Conservation (phyloP, 1,140 invertebrate genomes). For the Dryas iulia region DNA sequence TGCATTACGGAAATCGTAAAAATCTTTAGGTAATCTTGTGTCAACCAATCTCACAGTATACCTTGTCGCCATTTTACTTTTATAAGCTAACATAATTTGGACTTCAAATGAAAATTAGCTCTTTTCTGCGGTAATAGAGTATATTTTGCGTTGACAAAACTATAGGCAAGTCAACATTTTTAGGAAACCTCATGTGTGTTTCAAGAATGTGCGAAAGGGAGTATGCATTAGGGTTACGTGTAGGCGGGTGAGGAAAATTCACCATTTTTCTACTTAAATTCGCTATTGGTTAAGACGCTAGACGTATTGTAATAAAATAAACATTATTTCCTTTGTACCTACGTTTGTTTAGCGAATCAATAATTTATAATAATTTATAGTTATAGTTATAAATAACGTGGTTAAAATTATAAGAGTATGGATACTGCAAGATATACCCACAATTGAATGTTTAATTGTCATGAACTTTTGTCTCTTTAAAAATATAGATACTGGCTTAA, state of each 20-base stretch:
- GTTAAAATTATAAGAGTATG: no score
- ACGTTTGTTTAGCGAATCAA: background rate
- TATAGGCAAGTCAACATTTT: background rate
- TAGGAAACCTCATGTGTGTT: slow-evolving; percentile 33
- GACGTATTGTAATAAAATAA: background rate
- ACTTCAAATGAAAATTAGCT: slow-evolving; percentile 6
- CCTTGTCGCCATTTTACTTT: slow-evolving; percentile 15
- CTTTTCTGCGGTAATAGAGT: background rate
- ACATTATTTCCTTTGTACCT: background rate
- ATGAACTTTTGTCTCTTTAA: no score
- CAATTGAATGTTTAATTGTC: no score
- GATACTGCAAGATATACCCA: no score
- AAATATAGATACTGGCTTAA: no score
- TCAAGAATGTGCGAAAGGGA: slow-evolving; percentile 41
- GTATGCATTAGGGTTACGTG: slow-evolving; percentile 37
- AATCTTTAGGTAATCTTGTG: slow-evolving; percentile 34
- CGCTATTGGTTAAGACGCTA: slow-evolving; percentile 49
- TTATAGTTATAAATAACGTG: no score
- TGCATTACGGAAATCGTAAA: slow-evolving; percentile 27
- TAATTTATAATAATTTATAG: background rate
- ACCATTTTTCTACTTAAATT: slow-evolving; percentile 34
- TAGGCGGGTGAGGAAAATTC: slow-evolving; percentile 51
- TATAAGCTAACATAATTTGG: background rate
- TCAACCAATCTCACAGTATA: slow-evolving; percentile 35
- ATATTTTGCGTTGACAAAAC: background rate